A percentile compares a stretch with the other conserved stretches of the same genome.
Evolutionary conservation across 2,113 vertebrate genomes (phyloP).

Genomic region (Embiotoca jacksoni): DNA sequence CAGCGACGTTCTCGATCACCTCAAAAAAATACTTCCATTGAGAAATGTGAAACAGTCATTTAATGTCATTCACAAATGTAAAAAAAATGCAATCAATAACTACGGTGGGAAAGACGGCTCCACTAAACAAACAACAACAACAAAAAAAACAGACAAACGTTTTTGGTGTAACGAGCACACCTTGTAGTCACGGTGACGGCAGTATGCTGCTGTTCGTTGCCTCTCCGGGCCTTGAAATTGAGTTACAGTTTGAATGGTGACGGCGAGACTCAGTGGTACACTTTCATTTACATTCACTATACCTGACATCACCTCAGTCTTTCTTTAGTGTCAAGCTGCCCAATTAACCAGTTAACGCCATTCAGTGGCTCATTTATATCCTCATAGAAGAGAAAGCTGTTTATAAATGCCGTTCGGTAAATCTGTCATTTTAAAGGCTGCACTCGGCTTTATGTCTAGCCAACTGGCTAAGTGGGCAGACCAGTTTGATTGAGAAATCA

Average conservation of each 20-base stretch:
- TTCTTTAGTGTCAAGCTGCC: slow-evolving; percentile 21
- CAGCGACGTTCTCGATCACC: no score
- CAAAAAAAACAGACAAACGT: no score
- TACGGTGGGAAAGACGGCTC: no score
- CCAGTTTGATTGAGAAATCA: slow-evolving; percentile 55
- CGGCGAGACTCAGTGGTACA: neutral
- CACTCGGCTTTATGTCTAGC: slow-evolving; percentile 5
- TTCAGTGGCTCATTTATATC: slow-evolving; percentile 22
- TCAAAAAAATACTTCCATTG: no score
- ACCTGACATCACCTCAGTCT: slow-evolving; percentile 13
- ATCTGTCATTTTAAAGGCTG: slow-evolving; percentile 13
- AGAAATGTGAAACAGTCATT: neutral
- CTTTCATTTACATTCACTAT: slow-evolving; percentile 8
- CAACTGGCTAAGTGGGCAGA: slow-evolving; percentile 4
- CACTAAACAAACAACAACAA: no score
- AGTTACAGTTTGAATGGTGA: slow-evolving; percentile 9
- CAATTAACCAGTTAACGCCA: slow-evolving; percentile 20
- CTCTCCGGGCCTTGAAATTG: slow-evolving; percentile 9
- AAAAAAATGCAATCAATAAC: neutral
- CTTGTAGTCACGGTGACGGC: neutral
- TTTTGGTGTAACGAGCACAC: no score
- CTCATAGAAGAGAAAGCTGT: slow-evolving; percentile 15
- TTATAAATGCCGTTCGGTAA: neutral
- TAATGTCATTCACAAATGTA: no score
- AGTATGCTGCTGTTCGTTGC: neutral